Evolutionary conservation across 2,888 invertebrate species (phyloP).

Genomic region (Sipunculus nudus): DNA sequence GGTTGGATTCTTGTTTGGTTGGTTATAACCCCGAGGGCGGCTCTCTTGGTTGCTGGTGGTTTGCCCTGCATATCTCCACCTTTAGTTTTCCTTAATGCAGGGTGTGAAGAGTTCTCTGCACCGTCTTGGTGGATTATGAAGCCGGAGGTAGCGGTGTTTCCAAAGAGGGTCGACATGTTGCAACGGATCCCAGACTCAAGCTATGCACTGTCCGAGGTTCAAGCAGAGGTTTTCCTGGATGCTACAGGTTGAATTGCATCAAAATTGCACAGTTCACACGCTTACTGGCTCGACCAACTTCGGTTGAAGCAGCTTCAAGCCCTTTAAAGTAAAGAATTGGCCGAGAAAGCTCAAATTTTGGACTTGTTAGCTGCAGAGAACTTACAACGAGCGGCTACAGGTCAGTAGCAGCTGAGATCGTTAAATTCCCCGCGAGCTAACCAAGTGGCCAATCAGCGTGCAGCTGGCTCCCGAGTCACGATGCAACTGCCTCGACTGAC

Average conservation of each 20-base stretch:
- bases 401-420: conserved; percentile 10
- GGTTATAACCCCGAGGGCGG: conserved; percentile 59
- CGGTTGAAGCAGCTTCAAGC: too few relatives aligned
- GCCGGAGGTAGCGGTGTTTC: conserved; percentile 10
- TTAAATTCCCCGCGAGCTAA: conserved; percentile 55
- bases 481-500: too few relatives aligned
- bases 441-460: conserved; percentile 50
- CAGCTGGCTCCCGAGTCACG: too few relatives aligned
- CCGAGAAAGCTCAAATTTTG: too few relatives aligned
- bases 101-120: conserved; percentile 43
- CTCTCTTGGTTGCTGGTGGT: conserved; percentile 46
- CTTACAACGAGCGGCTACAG: too few relatives aligned
- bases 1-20: conserved; percentile 56
- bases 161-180: conserved; percentile 13
- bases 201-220: too few relatives aligned
- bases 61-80: conserved; percentile 22
- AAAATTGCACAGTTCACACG: too few relatives aligned
- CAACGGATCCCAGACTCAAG: conserved; percentile 3
- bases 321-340: too few relatives aligned
- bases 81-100: conserved; percentile 41
- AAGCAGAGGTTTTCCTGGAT: too few relatives aligned
- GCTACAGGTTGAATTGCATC: too few relatives aligned
- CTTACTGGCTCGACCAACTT: too few relatives aligned
- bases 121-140: conserved; percentile 36
- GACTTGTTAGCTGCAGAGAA: too few relatives aligned